Conservation (phyloP, 1,140 invertebrate genomes). For the Ips typographus region DNA sequence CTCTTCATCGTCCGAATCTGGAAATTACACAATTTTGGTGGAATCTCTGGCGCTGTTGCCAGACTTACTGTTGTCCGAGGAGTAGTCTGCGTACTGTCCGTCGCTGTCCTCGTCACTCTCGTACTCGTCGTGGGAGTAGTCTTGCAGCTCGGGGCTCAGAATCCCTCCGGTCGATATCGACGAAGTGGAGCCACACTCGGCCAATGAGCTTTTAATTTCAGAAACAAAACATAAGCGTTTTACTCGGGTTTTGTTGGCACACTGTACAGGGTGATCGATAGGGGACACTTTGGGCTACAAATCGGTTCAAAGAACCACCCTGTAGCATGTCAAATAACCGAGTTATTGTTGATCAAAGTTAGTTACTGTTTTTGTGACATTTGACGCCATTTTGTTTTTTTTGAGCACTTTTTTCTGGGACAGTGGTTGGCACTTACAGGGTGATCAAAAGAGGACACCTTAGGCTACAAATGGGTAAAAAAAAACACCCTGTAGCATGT, state of each 20-base stretch:
- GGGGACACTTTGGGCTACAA: too few species aligned
- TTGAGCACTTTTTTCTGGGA: too few species aligned
- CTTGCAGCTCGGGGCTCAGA: slow-evolving; percentile 76
- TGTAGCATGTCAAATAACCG: too few species aligned
- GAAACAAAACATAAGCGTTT: neutral
- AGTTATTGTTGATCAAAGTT: too few species aligned
- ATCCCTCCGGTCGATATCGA: slow-evolving; percentile 80
- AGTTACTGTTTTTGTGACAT: too few species aligned
- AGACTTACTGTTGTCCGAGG: slow-evolving; percentile 71
- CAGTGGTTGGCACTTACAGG: too few species aligned
- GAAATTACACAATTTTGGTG: neutral
- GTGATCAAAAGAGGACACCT: too few species aligned
- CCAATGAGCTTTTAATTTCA: slow-evolving; percentile 64
- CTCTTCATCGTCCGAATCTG: slow-evolving; percentile 67
- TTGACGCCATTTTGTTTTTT: too few species aligned
- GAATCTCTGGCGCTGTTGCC: neutral
- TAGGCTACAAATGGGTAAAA: too few species aligned
- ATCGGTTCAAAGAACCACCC: too few species aligned
- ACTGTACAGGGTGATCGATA: too few species aligned
- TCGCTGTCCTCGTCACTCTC: slow-evolving; percentile 77
- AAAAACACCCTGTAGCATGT: too few species aligned
- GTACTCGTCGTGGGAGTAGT: slow-evolving; percentile 81
- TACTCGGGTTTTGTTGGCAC: neutral
- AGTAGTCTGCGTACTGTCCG: slow-evolving; percentile 83
- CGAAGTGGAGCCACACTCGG: slow-evolving; percentile 84